Conservation (phyloP, 2,113 vertebrate species). For the Donacobius atricapilla region DNA sequence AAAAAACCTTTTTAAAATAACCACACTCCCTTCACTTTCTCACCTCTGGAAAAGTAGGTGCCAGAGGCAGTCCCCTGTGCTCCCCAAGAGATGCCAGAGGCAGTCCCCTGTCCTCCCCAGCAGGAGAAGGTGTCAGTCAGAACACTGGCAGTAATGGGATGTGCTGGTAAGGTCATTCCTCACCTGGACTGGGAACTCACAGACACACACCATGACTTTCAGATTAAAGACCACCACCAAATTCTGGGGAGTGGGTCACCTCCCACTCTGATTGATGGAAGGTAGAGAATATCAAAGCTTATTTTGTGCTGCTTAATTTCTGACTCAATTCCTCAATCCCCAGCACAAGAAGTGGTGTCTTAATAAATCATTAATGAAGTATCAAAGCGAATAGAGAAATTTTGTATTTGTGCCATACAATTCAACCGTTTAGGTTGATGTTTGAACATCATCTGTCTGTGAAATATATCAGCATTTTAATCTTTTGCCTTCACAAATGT, state of each 20-base stretch:
- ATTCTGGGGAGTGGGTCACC: not conserved
- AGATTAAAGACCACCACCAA: not conserved
- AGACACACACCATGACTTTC: not conserved
- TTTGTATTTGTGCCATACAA: not conserved
- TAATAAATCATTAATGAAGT: not conserved
- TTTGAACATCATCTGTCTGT: not conserved
- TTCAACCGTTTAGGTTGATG: accelerated
- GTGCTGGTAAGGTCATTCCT: not conserved
- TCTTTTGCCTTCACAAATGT: not conserved
- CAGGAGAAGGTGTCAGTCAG: not conserved
- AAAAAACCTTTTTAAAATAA: not conserved
- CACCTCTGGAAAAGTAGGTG: not conserved
- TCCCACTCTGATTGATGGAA: not conserved
- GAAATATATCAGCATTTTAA: not conserved
- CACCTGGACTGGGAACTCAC: accelerated
- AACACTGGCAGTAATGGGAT: not conserved
- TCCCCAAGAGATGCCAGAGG: too few relatives aligned
- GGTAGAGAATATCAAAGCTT: not conserved
- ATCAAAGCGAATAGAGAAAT: not conserved
- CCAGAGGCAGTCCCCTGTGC: not conserved
- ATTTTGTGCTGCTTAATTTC: not conserved
- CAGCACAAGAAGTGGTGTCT: not conserved
- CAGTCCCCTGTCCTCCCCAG: not conserved
- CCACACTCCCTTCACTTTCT: not conserved
- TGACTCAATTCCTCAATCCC: not conserved